Evolutionary conservation across 2,797 vertebrate species (phyloP).

Genomic region (Micropoecilia bifurca): DNA sequence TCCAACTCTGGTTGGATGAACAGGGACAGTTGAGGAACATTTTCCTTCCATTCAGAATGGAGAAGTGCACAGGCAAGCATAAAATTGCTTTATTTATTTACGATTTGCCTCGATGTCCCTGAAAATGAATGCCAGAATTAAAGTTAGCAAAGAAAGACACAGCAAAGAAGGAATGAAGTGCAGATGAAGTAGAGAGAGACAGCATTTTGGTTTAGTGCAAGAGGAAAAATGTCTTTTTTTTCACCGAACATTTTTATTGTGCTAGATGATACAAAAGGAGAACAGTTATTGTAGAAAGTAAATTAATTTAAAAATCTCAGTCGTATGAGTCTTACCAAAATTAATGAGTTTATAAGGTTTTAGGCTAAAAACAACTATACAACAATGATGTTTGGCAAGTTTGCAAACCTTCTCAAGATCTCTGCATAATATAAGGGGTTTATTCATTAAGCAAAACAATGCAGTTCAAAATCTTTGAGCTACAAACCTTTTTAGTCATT

Average conservation of each 20-base stretch:
- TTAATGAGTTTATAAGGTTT: background rate
- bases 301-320: background rate
- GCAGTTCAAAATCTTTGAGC: background rate
- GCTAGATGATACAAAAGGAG: slow-evolving; percentile 7
- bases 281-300: background rate
- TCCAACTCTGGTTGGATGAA: slow-evolving; percentile 65
- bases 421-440: background rate
- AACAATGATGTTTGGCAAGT: background rate
- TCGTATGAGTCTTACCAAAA: background rate
- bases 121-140: slow-evolving; percentile 68
- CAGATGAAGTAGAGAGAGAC: slow-evolving; percentile 10
- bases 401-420: background rate
- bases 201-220: slow-evolving; percentile 8
- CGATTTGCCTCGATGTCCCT: slow-evolving; percentile 67
- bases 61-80: slow-evolving; percentile 71
- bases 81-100: slow-evolving; percentile 82
- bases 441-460: background rate
- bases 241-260: slow-evolving; percentile 11
- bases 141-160: slow-evolving; percentile 55
- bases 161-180: slow-evolving; percentile 43
- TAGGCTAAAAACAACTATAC: background rate
- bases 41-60: slow-evolving; percentile 65
- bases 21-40: slow-evolving; percentile 68
- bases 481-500: background rate
- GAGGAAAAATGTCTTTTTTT: slow-evolving; percentile 2